Evolutionary conservation across 2,888 invertebrate species (phyloP).

Genomic region (Trissolcus brochymenae): DNA sequence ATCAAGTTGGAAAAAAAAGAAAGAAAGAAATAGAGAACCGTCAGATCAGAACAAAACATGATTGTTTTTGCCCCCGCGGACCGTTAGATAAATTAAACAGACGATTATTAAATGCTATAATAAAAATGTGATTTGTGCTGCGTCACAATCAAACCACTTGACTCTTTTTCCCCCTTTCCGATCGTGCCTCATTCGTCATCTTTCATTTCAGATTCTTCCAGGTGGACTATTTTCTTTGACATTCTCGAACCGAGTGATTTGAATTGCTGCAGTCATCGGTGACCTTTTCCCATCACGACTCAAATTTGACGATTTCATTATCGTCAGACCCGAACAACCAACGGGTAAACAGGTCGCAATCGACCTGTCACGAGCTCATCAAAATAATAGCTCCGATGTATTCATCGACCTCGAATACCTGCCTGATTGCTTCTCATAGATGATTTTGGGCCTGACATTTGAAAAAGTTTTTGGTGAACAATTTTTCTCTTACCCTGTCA

Average conservation of each 20-base stretch:
- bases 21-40: neutral
- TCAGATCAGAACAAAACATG: constrained; percentile 1
- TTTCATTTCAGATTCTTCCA: no score
- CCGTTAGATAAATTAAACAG: constrained; percentile 35
- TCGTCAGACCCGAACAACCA: neutral
- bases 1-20: constrained; percentile 21
- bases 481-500: neutral
- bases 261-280: constrained; percentile 1
- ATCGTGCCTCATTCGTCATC: no score
- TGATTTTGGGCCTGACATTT: constrained; percentile 1
- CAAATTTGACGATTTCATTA: constrained; percentile 13
- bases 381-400: neutral
- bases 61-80: neutral
- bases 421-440: neutral
- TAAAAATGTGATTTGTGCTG: neutral
- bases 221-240: no score
- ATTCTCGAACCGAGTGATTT: neutral
- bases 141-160: no score
- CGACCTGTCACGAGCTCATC: constrained; percentile 21
- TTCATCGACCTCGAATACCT: neutral
- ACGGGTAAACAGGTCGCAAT: constrained; percentile 6
- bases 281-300: no score
- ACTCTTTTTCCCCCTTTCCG: neutral
- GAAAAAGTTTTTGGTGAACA: constrained; percentile 16
- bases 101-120: constrained; percentile 7